Percentiles rank a stretch among this genome's conserved stretches.
These are phyloP conservation scores for Arenaria interpres DNA, from an alignment of 2,113 vertebrate genomes.

Conservation along the genomic window DNA sequence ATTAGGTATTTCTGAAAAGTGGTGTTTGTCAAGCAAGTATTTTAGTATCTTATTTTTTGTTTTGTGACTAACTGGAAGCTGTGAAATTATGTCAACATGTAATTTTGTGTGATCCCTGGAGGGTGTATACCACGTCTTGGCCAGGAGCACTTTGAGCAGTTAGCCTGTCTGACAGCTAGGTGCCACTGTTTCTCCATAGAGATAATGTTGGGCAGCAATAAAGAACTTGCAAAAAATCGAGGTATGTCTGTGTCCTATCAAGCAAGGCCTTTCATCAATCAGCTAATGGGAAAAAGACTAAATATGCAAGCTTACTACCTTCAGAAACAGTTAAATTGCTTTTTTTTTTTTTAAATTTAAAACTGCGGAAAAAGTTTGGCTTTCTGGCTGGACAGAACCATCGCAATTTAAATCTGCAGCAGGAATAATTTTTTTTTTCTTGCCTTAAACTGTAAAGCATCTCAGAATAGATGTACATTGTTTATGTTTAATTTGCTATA, in stretches of 20 bases:
- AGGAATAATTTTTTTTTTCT: not conserved
- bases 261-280: not conserved
- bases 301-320: not conserved
- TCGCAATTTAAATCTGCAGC: not conserved
- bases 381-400: not conserved
- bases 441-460: not conserved
- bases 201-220: accelerated
- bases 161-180: not conserved
- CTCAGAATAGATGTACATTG: not conserved
- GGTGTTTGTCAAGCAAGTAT: not conserved
- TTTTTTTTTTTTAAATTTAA: not conserved
- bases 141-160: too few relatives aligned
- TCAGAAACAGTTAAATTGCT: not conserved
- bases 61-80: not conserved
- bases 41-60: not conserved
- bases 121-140: too few relatives aligned
- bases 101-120: not conserved
- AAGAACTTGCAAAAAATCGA: not conserved
- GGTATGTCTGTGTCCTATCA: not conserved
- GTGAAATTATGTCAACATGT: not conserved
- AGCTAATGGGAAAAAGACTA: not conserved
- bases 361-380: not conserved
- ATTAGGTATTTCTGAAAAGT: not conserved
- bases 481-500: not conserved
- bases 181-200: slow-evolving; percentile 65